Evolutionary conservation across 2,888 invertebrate species (phyloP), one percentile per base, ranked within the genome.

Genomic region (Brenthis ino): DNA sequence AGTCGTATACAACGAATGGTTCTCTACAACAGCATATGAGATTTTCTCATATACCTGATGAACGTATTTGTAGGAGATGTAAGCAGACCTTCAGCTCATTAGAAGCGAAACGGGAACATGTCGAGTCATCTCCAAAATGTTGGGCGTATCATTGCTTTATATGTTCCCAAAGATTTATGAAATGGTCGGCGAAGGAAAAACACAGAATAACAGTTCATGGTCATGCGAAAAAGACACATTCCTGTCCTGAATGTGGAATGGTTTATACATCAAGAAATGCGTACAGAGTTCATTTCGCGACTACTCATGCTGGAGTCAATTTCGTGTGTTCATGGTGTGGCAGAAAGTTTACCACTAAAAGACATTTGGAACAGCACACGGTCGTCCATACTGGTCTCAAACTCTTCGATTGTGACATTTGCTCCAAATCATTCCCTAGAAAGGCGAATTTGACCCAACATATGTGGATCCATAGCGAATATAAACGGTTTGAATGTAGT

Each of bases 391-490:
- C 80, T 0, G 79, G 78, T 24, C 76, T 77, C 13, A 81, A 80
- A 55, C 67, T 73, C 0, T 79, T 77, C 37, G 71, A 75, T 5
- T 83, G 83, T 65, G 55, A 71, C 0, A 77, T 80, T 37, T 83
- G 83, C 57, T 77, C 83, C 0, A 91, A 90, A 77, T 77, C 83
- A 1, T 91, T 89, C 72, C 80, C 89, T 0, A 80, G 86, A 6
- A 87, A 87, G 71, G 86, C 86, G 73, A 87, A 86, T 75, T 76
- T 90, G 57, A 76, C 74, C 0, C 87, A 89, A 65, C 91, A 92
- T 67, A 86, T 88, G 86, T 88, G 88, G 87, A 85, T 88, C 28
- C 91, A 91, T 68, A 87, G 82, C 69, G 88, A 88, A 53, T 79
- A 83, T 6, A 89, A 89, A 67, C 78, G 89, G 37, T 91, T 89